phyloP scores from a whole-genome alignment of 2,888 invertebrate species.

The Scelioninae gen. 1 region DNA sequence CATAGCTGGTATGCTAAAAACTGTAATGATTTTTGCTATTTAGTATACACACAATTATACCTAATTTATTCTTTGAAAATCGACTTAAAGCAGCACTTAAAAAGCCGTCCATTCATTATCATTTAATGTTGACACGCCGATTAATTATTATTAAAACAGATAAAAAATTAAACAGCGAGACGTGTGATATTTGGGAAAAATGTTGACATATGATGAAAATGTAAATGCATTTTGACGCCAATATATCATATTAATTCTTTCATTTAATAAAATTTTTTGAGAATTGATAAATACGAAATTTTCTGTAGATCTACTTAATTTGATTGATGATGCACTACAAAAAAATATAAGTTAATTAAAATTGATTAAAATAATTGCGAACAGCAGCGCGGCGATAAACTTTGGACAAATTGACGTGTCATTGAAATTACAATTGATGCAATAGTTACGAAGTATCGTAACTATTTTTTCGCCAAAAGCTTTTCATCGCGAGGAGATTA shows the following conservation, averaged over 20 bases:
- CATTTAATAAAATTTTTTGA: constrained; percentile 1
- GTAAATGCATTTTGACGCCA: constrained; percentile 8
- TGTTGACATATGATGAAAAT: background rate
- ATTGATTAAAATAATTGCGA: constrained; percentile 27
- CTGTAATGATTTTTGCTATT: constrained; percentile 9
- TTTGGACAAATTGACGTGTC: constrained; percentile 24
- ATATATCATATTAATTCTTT: constrained; percentile 22
- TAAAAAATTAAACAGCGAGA: background rate
- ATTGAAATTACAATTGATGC: constrained; percentile 13
- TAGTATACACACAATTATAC: constrained; percentile 21
- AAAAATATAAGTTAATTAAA: constrained; percentile 27
- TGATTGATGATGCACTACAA: constrained; percentile 30
- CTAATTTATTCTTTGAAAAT: background rate
- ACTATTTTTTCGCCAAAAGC: background rate
- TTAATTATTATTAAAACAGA: background rate
- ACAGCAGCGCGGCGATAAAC: background rate
- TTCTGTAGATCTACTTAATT: constrained; percentile 30
- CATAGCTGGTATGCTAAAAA: constrained; percentile 12
- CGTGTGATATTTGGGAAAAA: background rate
- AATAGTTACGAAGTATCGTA: too few species aligned
- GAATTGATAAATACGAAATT: constrained; percentile 9
- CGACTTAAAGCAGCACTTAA: background rate
- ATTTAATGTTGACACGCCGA: too few species aligned
- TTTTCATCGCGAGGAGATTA: constrained; percentile 1
- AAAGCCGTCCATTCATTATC: background rate